Base-by-base conservation (phyloP, 2,888 invertebrate species). In the Palloptera scutellata region DNA sequence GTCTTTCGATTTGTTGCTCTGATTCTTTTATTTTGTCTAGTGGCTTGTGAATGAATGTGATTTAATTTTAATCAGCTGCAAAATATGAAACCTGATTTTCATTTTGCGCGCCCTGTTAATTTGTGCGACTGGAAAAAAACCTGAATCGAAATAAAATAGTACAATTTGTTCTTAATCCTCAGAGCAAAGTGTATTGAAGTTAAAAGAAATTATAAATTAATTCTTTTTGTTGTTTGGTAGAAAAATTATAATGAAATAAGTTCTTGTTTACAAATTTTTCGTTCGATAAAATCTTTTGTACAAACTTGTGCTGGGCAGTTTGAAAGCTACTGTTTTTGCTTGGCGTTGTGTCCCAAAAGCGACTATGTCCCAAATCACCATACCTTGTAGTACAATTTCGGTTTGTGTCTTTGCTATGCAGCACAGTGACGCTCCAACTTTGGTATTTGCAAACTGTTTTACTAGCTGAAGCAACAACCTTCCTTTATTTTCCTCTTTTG, bases 1-100 rank as follows among this genome's bases (percentile, higher is more conserved):
- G 76, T 81, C 80, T 75, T 80, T 80, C 70, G 79, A 78, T 74
- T 74, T 61, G 48, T 17, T 54, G 20, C 42, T 43, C 9, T n/a
- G 15, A 12, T 30, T 30, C 6, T 30, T 30, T 30, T 30, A 6
- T 30, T 30, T 30, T 30, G 30, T 30, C 30, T 30, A 30, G 30
- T 30, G 30, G 3, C 6, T n/a, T n/a, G n/a, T 30, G 30, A 30
- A 30, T 30, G 30, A 30, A 30, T 30, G 30, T 30, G 30, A 30
- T 30, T 30, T 30, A 30, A 30, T 30, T 30, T 30, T 30, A 30
- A 30, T 30, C 3, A 30, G 30, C 30, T 30, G 30, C 30, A 30
- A 30, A 30, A 30, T 30, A 30, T 30, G n/a, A 30, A 30, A 30
- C 30, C 6, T 30, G 30, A 30, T 30, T 30, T 30, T 4, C 30